Conservation (phyloP, 2,113 vertebrate genomes). For the Prionailurus bengalensis region DNA sequence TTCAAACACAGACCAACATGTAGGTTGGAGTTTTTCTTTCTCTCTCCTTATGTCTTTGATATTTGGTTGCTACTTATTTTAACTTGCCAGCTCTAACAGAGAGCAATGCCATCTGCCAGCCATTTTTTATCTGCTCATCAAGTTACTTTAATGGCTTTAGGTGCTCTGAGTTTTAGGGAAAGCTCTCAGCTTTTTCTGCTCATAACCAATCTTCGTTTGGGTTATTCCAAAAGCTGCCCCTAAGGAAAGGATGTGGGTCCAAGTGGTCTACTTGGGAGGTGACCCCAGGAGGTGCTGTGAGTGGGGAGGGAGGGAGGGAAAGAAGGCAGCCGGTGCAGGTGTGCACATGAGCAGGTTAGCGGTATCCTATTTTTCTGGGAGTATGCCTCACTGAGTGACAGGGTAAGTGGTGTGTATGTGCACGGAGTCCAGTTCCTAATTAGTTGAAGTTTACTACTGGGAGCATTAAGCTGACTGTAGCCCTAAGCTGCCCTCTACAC, state of each 20-base stretch:
- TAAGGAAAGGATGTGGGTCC: not conserved
- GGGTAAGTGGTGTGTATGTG: not conserved
- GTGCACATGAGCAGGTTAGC: not conserved
- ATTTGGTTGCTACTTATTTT: constrained; percentile 43
- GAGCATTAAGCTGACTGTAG: not conserved
- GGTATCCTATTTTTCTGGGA: not conserved
- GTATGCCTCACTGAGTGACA: not conserved
- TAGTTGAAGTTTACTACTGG: not conserved
- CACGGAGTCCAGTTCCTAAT: not conserved
- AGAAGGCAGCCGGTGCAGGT: not conserved
- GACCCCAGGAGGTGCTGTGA: not conserved
- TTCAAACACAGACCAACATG: not conserved
- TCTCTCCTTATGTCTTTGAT: not conserved
- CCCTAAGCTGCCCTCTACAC: not conserved
- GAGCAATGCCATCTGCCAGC: constrained; percentile 25
- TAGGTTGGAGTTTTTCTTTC: not conserved
- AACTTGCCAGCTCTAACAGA: not conserved
- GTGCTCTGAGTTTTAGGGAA: not conserved
- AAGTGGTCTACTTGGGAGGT: not conserved
- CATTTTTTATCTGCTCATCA: not conserved
- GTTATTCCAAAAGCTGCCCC: not conserved
- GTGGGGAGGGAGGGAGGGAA: not conserved
- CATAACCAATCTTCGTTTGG: not conserved
- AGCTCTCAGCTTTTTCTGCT: not conserved
- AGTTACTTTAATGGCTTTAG: not conserved